Evolutionary conservation across 2,797 vertebrate species (phyloP), one percentile per base, ranked within the genome.

Genomic region (Catharus ustulatus): DNA sequence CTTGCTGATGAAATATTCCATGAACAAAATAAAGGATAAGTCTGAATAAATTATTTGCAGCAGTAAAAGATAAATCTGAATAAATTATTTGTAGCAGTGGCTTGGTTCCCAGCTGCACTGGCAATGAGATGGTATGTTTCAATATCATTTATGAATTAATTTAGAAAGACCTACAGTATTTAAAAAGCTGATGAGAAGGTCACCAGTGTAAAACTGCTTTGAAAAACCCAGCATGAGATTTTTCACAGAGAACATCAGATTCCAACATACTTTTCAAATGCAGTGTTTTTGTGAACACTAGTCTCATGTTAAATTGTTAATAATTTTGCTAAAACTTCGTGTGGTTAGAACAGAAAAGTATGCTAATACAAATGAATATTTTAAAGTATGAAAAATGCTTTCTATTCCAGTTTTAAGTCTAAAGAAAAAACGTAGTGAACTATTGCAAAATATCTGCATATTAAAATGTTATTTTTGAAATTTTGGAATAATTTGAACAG

Each of bases 21-120:
- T 55, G 54, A 87, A 59, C 40, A 71, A 69, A 77, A 79, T 63
- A 55, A 69, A 69, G n/a, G 61, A 52, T 73, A 58, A 78, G 58
- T 84, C 42, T 82, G 85, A 94, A 84, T 91, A 84, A 93, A 90
- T 93, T 61, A 85, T 67, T 79, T 93, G 45, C 42, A 90, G 34
- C 51, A 63, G 43, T 87, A 51, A 69, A 69, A n/a, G 61, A 52
- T 73, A 58, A 78, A 61, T 84, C 34, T 84, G 85, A 93, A 81
- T 91, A 85, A 93, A 90, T 93, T 61, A 87, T 67, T 77, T 93
- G 45, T 40, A 90, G 36, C 48, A 61, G 43, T 85, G 32, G 19
- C 42, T 91, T 67, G 32, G 51, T 92, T 95, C 95, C 63, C 75
- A 86, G 66, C 66, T 83, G 67, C 52, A 67, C 64, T 85, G 80